Evolutionary conservation across 2,797 vertebrate genomes (phyloP).

Genomic region (Pteronotus mesoamericanus): DNA sequence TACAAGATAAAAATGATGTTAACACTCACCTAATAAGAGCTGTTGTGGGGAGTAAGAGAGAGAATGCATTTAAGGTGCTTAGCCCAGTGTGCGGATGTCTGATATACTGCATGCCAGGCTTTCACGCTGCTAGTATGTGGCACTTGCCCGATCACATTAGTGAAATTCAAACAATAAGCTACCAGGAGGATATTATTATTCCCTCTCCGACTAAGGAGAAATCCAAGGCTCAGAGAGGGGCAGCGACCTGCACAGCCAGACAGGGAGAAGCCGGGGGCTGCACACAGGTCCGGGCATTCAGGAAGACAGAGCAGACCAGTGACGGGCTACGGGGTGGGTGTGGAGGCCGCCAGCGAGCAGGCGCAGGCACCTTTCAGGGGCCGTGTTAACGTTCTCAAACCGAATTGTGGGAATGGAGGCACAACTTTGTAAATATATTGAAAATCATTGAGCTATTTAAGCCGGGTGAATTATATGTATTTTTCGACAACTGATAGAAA

Average conservation of each 20-base stretch:
- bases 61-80: neutral
- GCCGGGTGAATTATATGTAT: neutral
- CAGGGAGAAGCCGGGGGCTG: neutral
- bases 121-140: rapidly evolving
- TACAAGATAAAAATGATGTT: neutral
- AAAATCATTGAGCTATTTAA: neutral
- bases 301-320: neutral
- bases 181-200: neutral
- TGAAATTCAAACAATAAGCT: neutral
- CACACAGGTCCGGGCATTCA: neutral
- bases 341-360: rapidly evolving
- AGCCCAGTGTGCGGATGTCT: neutral
- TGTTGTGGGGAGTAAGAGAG: neutral
- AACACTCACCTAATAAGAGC: neutral
- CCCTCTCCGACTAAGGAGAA: neutral
- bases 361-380: neutral
- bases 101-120: neutral
- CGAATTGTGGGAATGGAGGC: neutral
- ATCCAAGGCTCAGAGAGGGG: neutral
- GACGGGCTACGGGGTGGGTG: rapidly evolving
- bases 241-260: neutral
- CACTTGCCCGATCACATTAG: neutral
- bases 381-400: neutral
- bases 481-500: neutral
- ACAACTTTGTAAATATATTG: neutral